Evolutionary conservation across 2,113 vertebrate genomes (phyloP), one percentile per base, ranked within the genome.

Genomic region (Protomyctophum bolini): DNA sequence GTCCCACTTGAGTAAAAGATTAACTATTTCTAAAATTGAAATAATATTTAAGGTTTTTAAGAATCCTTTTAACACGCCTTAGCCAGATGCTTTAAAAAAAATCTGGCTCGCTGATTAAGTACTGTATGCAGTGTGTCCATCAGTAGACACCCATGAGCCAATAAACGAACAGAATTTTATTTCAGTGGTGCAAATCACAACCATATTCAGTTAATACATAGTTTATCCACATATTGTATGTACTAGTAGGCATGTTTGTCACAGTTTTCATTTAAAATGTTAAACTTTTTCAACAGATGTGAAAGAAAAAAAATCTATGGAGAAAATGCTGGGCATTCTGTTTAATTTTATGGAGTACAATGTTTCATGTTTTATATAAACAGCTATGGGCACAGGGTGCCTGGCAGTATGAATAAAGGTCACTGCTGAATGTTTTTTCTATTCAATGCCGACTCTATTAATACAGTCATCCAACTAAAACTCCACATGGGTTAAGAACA

Each of bases 271-370:
- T n/a, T 50, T 66, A n/a, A 62, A 74, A 66, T 47, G 28, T 62
- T 10, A 48, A 21, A 59, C 29, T 28, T 61, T 72, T 84, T 73
- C 81, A 83, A 87, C 74, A 58, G 77, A 5, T 73, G 72, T 60
- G 51, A 64, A 75, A 58, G 65, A 58, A 12, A 51, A 66, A 49
- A 61, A 7, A 41, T 58, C 7, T 68, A 77, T 76, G 11, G 52
- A 72, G 54, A 63, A 86, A 92, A 92, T 92, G 91, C 90, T 89
- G 91, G 90, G 81, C 88, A 92, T 93, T 92, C 29, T 82, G 68
- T 76, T 63, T 87, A 76, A 86, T 21, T 21, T 21, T 21, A 85
- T 86, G 70, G 75, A 87, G 75, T 72, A 41, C 77, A 75, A 76
- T 70, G 28, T 87, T 75, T 67, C 28, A 80, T 70, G 64, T 68